A percentile compares a stretch with the other conserved stretches of the same genome.
These are phyloP conservation scores for Acarapis woodi DNA, from an alignment of 1,140 invertebrate species.

Conservation along the genomic window DNA sequence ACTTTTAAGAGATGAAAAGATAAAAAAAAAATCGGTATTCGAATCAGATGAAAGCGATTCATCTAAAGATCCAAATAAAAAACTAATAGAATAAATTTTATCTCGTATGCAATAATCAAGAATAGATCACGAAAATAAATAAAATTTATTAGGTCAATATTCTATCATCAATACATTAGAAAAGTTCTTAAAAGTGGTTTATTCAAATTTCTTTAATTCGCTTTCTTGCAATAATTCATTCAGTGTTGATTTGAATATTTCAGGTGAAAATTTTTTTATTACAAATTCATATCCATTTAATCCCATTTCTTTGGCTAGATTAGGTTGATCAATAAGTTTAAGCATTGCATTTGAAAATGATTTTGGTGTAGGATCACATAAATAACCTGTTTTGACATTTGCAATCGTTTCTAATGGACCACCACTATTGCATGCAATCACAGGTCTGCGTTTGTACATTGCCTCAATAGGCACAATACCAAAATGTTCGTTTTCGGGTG, in stretches of 20 bases:
- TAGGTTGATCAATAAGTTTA: constrained; percentile 26
- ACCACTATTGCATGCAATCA: constrained; percentile 78
- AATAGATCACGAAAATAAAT: too few relatives aligned
- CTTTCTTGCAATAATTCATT: constrained; percentile 17
- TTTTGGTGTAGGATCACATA: constrained; percentile 34
- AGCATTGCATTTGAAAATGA: constrained; percentile 50
- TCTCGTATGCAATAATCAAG: too few relatives aligned
- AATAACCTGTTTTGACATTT: constrained; percentile 57
- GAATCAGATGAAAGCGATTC: too few relatives aligned
- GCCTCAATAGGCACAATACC: constrained; percentile 97
- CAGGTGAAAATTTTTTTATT: constrained; percentile 42
- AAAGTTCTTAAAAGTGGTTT: not conserved
- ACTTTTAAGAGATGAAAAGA: too few relatives aligned
- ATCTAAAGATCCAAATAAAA: too few relatives aligned
- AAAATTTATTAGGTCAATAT: too few relatives aligned
- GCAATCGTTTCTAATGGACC: constrained; percentile 79
- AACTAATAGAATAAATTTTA: too few relatives aligned
- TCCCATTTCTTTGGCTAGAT: constrained; percentile 31
- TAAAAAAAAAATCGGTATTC: too few relatives aligned
- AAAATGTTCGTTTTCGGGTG: constrained; percentile 90
- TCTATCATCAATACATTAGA: not conserved
- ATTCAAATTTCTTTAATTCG: not conserved
- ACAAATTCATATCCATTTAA: constrained; percentile 34
- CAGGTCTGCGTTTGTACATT: constrained; percentile 73
- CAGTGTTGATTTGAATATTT: constrained; percentile 35